Evolutionary conservation across 1,140 invertebrate species (phyloP), one percentile per base, ranked within the genome.

Genomic region (Drosophila pseudoananassae): DNA sequence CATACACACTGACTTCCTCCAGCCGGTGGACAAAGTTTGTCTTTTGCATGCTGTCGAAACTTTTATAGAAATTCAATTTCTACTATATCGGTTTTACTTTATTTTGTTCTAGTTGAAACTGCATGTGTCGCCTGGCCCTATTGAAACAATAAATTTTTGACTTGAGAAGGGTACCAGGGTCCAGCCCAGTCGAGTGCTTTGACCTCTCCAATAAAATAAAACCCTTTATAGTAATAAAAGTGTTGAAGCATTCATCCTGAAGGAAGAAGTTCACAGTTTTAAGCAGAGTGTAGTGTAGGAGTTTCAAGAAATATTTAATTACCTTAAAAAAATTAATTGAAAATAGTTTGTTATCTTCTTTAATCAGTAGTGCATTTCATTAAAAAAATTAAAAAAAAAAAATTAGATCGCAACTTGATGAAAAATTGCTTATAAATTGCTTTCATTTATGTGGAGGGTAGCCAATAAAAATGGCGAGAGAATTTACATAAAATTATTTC

Each of bases 51-150:
- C 80, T 78, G 58, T 69, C 76, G 83, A 78, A 74, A 84, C 81
- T 84, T 84, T 79, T 85, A 84, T 85, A 84, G 80, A 84, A 84
- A 84, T 84, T 85, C 81, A 76, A 84, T 84, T 84, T 83, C 76
- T 66, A 61, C 64, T 76, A 84, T 78, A 56, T 74, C 76, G 59
- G 51, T 76, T 68, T 45, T 75, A 29, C 55, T 38, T 55, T 68
- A 40, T 56, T 40, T 60, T 46, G 56, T 49, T 55, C 50, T 17
- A 36, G n/a, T 51, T 46, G 43, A 4, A 51, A 63, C 69, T 73
- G 63, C 76, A 83, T 84, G 69, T 83, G 80, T 75, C 73, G 79
- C 64, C 52, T 46, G 79, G 45, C 64, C 60, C 65, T 54, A 65
- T 76, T 83, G 79, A 83, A 83, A 83, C 79, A 83, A 84, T 83